These are phyloP conservation scores for Drosophila diplacantha DNA, from an alignment of 2,888 invertebrate genomes.

Conservation along the genomic window DNA sequence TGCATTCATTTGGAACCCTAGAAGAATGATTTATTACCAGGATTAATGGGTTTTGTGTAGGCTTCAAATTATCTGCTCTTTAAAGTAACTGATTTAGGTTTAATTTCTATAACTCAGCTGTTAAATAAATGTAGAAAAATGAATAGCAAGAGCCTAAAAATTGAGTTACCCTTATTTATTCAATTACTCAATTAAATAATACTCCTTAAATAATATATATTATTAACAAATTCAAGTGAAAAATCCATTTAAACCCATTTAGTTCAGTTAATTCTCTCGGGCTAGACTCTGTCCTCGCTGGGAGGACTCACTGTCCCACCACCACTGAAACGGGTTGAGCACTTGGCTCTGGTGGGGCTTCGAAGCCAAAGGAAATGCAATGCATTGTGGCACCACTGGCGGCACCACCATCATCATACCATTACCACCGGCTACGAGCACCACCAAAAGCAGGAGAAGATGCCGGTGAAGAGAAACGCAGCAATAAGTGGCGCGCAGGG, in stretches of 20 bases:
- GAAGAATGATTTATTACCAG: conserved; percentile 5
- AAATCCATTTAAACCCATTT: background rate
- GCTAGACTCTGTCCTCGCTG: no score
- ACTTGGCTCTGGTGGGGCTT: conserved; percentile 62
- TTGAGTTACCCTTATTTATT: background rate
- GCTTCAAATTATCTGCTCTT: background rate
- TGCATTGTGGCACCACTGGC: conserved; percentile 12
- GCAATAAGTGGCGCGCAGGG: conserved; percentile 74
- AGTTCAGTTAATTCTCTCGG: no score
- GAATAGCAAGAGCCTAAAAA: background rate
- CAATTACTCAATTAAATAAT: no score
- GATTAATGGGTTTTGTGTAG: background rate
- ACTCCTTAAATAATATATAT: background rate
- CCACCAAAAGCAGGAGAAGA: conserved; percentile 39
- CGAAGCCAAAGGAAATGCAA: conserved; percentile 72
- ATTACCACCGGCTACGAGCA: conserved; percentile 9
- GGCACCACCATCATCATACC: conserved; percentile 14
- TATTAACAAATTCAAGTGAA: background rate
- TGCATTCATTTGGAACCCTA: background rate
- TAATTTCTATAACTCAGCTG: background rate
- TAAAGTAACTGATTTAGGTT: background rate
- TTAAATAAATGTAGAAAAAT: background rate
- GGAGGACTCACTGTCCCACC: conserved; percentile 15
- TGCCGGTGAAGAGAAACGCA: conserved; percentile 56
- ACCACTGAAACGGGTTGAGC: conserved; percentile 61